Conservation (phyloP, 2,888 invertebrate species). For the Drosophila emarginata region DNA sequence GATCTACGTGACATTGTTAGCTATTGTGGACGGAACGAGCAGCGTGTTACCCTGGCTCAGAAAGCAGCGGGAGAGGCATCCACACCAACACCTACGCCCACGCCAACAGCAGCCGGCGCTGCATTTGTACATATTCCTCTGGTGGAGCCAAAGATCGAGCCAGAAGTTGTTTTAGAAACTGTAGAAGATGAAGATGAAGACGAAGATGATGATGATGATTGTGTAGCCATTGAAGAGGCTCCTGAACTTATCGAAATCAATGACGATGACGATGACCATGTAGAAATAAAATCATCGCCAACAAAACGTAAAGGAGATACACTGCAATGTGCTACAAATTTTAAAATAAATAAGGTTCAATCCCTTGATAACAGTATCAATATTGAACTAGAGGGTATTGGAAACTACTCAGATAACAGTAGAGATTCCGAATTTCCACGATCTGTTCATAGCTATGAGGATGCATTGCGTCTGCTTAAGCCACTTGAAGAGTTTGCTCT, state of each 20-base stretch:
- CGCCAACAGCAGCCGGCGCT: background rate
- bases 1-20: slow-evolving; percentile 78
- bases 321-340: slow-evolving; percentile 20
- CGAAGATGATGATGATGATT: slow-evolving; percentile 39
- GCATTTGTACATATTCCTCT: slow-evolving; percentile 23
- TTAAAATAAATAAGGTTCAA: slow-evolving; percentile 73
- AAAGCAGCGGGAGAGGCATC: slow-evolving; percentile 35
- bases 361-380: slow-evolving; percentile 25
- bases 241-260: slow-evolving; percentile 55
- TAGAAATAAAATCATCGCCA: background rate
- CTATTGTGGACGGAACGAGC: slow-evolving; percentile 74
- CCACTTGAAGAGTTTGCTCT: slow-evolving; percentile 80
- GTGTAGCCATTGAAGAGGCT: slow-evolving; percentile 40
- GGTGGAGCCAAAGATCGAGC: slow-evolving; percentile 24
- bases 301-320: slow-evolving; percentile 15
- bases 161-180: slow-evolving; percentile 2
- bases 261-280: slow-evolving; percentile 51
- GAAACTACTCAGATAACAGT: slow-evolving; percentile 52
- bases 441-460: slow-evolving; percentile 65
- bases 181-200: slow-evolving; percentile 41
- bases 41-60: slow-evolving; percentile 64
- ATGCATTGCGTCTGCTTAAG: slow-evolving; percentile 75
- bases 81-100: background rate
- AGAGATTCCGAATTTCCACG: slow-evolving; percentile 57
- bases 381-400: background rate